A percentile compares a stretch with the other conserved stretches of the same genome.
phyloP scores from a whole-genome alignment of 2,797 vertebrate species.

The Thamnophis elegans region DNA sequence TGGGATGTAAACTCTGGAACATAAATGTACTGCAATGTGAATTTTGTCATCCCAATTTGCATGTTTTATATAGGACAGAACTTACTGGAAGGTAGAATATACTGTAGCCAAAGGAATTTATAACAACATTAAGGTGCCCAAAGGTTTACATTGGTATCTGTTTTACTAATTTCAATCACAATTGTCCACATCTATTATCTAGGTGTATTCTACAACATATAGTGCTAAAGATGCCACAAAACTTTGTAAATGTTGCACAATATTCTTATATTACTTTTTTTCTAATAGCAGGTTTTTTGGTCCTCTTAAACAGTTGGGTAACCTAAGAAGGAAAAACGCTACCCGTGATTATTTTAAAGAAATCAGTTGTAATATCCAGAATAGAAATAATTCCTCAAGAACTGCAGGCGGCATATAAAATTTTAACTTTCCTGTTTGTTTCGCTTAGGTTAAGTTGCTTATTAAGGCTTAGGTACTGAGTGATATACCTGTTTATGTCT shows the following conservation, averaged over 20 bases:
- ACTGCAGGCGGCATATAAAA: background rate
- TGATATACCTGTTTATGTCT: conserved; percentile 34
- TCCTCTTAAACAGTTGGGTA: background rate
- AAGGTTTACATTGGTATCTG: background rate
- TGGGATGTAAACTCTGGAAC: background rate
- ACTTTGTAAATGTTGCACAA: background rate
- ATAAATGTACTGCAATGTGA: background rate
- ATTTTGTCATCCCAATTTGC: background rate
- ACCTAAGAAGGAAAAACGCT: background rate
- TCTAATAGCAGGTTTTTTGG: background rate
- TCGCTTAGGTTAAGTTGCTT: background rate
- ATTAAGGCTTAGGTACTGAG: conserved; percentile 40
- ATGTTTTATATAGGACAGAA: background rate
- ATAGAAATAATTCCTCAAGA: background rate
- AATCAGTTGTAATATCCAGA: background rate
- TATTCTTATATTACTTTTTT: background rate
- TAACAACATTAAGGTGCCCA: background rate
- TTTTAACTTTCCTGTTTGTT: background rate
- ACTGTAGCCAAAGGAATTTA: background rate
- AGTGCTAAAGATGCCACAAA: background rate
- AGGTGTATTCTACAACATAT: background rate
- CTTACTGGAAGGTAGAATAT: background rate
- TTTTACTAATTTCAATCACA: background rate
- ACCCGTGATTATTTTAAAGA: background rate
- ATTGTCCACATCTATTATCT: conserved; percentile 10